A percentile compares a stretch with the other conserved stretches of the same genome.
phyloP scores from a whole-genome alignment of 2,888 invertebrate species.

The Romanomermis culicivorax region DNA sequence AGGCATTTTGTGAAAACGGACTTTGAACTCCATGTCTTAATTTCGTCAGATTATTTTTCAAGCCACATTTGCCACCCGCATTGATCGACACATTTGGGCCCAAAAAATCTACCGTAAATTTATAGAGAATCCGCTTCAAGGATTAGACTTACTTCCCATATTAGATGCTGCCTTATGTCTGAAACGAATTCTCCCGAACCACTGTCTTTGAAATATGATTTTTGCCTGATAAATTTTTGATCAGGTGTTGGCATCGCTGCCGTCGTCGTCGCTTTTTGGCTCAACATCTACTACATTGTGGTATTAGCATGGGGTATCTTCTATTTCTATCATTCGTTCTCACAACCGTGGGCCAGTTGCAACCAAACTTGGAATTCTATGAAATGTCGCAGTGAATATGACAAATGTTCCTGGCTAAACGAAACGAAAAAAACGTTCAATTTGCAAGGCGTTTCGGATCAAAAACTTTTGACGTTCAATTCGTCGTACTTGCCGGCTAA shows the following conservation, averaged over 20 bases:
- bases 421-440: conserved; percentile 1
- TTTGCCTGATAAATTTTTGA: not conserved
- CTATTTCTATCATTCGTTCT: conserved; percentile 50
- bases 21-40: too few species aligned
- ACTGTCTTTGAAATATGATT: too few species aligned
- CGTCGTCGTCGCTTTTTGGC: conserved; percentile 97
- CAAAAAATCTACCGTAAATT: too few species aligned
- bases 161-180: too few species aligned
- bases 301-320: conserved; percentile 94
- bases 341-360: conserved; percentile 25
- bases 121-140: too few species aligned
- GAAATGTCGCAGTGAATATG: conserved; percentile 73
- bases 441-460: conserved; percentile 20
- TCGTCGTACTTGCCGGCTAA: not conserved
- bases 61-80: too few species aligned
- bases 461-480: conserved; percentile 23
- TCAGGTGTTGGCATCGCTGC: conserved; percentile 91
- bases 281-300: conserved; percentile 96
- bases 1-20: too few species aligned
- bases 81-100: too few species aligned
- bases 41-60: too few species aligned
- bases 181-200: too few species aligned
- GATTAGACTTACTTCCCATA: too few species aligned
- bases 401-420: conserved; percentile 25
- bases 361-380: conserved; percentile 64